phyloP scores from a whole-genome alignment of 2,113 vertebrate genomes.

The Siniperca knerii region DNA sequence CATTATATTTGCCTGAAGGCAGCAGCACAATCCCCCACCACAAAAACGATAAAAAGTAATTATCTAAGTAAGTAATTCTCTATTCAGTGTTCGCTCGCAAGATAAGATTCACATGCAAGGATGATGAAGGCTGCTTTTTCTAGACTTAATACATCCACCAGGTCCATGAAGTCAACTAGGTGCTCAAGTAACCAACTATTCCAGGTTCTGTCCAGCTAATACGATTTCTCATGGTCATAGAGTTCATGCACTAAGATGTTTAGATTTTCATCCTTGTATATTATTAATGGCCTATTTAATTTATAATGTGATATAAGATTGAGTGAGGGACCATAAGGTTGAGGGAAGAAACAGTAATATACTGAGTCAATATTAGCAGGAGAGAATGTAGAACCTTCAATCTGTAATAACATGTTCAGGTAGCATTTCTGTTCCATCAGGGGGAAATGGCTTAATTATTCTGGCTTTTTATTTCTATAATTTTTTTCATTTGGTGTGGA shows the following conservation, averaged over 20 bases:
- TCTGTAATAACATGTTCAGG: slow-evolving; percentile 8
- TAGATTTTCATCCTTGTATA: slow-evolving; percentile 48
- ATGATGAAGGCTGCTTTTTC: not conserved
- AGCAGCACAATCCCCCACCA: slow-evolving; percentile 20
- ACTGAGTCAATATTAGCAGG: slow-evolving; percentile 26
- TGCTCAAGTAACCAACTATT: not conserved
- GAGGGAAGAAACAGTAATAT: slow-evolving; percentile 27
- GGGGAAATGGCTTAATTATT: not conserved
- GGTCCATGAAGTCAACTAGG: not conserved
- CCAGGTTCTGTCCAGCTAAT: slow-evolving; percentile 1
- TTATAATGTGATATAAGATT: slow-evolving; percentile 57
- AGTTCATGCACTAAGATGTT: slow-evolving; percentile 41
- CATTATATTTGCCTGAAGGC: slow-evolving; percentile 28
- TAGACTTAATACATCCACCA: slow-evolving; percentile 16
- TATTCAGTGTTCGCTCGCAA: slow-evolving; percentile 13
- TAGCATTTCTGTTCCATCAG: not conserved
- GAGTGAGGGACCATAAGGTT: slow-evolving; percentile 16
- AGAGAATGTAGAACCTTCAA: not conserved
- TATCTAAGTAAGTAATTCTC: slow-evolving; percentile 33
- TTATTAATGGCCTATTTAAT: slow-evolving; percentile 68
- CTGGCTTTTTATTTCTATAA: not conserved
- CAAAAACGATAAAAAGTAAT: slow-evolving; percentile 56
- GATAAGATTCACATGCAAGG: slow-evolving; percentile 22
- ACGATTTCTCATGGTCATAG: slow-evolving; percentile 9
- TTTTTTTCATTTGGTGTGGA: slow-evolving; percentile 15